Evolutionary conservation across 2,888 invertebrate genomes (phyloP), one percentile per base, ranked within the genome.

Genomic region (Aproaerema taeniolella): DNA sequence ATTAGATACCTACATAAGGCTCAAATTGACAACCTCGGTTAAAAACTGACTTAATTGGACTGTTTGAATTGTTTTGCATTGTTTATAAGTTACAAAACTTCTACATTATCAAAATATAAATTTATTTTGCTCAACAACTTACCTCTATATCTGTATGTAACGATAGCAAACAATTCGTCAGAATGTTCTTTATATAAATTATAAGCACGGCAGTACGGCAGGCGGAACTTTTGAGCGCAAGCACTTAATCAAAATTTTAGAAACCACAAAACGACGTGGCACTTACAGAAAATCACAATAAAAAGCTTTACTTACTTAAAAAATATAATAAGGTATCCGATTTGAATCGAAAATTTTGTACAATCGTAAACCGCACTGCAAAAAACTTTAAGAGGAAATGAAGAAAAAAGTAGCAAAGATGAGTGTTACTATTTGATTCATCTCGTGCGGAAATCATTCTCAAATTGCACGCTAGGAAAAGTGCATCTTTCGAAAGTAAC

Each of bases 401-500:
- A 40, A 57, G 74, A 80, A 78, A 75, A 79, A 63, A 55, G 59
- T 63, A 60, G 62, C 70, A 66, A 63, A 67, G 55, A 61, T 67
- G 65, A 71, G 67, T 72, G 65, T 70, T 62, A 63, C 66, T 73
- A 75, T 85, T 82, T 67, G 67, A 57, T 49, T 55, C 55, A 70
- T 64, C 70, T 78, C 80, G 71, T 72, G 82, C 83, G 85, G 85
- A 85, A 82, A 79, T 76, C 67, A 70, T 68, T 80, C 83, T 85
- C 83, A 79, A 81, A 82, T 85, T 85, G 82, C 85, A 79, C 68
- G 72, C 67, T 61, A 54, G 67, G 59, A 65, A 62, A 65, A 62
- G 58, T 67, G 50, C 53, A 58, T 66, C 73, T 79, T 79, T 76
- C 76, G 78, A 78, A n/a, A n/a, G n/a, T n/a, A n/a, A n/a, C n/a